Evolutionary conservation across 2,797 vertebrate species (phyloP).

Genomic region (Siniperca scherzeri): DNA sequence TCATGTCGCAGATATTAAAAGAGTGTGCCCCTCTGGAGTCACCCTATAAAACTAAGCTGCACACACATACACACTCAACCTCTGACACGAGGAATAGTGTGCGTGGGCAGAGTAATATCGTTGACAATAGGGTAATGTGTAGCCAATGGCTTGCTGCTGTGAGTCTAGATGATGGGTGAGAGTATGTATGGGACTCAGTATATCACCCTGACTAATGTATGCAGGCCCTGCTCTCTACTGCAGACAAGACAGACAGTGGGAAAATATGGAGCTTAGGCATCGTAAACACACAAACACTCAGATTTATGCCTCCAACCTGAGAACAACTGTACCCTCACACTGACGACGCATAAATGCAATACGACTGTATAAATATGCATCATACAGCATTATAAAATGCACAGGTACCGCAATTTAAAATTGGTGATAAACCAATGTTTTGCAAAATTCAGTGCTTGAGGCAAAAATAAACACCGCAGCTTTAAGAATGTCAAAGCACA

Average conservation of each 20-base stretch:
- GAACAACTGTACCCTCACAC: conserved; percentile 18
- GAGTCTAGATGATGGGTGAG: conserved; percentile 57
- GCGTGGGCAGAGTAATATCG: conserved; percentile 50
- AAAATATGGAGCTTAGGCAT: conserved; percentile 52
- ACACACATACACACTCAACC: conserved; percentile 21
- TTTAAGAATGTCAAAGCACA: conserved; percentile 24
- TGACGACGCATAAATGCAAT: neutral
- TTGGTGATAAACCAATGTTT: neutral
- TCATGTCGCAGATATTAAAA: conserved; percentile 10
- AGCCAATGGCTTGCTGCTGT: conserved; percentile 51
- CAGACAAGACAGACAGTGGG: conserved; percentile 43
- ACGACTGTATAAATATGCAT: conserved; percentile 2
- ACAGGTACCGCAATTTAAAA: neutral
- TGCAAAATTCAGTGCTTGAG: neutral
- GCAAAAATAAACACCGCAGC: conserved; percentile 1
- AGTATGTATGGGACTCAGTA: conserved; percentile 35
- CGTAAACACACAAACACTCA: conserved; percentile 52
- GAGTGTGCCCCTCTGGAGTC: neutral
- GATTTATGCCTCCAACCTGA: conserved; percentile 36
- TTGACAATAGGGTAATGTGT: conserved; percentile 52
- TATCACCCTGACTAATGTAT: conserved; percentile 69
- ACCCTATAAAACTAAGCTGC: conserved; percentile 37
- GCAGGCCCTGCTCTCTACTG: conserved; percentile 39
- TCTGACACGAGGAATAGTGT: conserved; percentile 55
- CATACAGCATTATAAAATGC: neutral